Base-by-base conservation (phyloP, 2,797 vertebrate genomes). In the Lacerta viridis region DNA sequence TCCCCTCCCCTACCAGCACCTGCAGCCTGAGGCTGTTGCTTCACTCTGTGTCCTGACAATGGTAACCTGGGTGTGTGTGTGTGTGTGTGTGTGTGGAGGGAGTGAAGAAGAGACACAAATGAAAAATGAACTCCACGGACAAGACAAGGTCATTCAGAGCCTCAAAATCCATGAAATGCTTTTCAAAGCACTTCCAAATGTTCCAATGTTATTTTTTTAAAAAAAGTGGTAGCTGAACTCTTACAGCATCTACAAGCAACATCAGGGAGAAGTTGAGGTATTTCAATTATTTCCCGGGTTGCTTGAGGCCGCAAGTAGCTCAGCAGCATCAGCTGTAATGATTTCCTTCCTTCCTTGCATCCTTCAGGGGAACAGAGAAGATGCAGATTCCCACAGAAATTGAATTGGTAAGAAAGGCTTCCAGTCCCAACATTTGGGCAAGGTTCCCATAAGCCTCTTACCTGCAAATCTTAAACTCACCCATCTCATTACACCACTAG, bases 291-390 rank as follows among this genome's bases (percentile, higher is more conserved):
- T 87, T 76, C 87, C 86, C 5, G 61, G 9, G 18, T 89, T 8
- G 7, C 4, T 81, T 88, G 76, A 5, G 46, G 46, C 55, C 46
- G 66, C 33, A 13, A 80, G n/a, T 46, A 80, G 10, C 66, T 85
- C 69, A 83, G 39, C 6, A 89, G 27, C 3, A 85, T 92, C 85
- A 6, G 9, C 27, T 87, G 18, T 41, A 41, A 10, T 3, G 25
- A 55, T 72, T 84, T 88, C 7, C 80, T 13, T 2, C 43, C 55
- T 25, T 77, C 8, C 2, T 88, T 90, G 36, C 80, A 6, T 3
- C 80, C 85, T 82, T 61, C 13, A 17, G 59, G 78, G 78, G 18
- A 64, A 71, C 13, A 8, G 20, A 78, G 55, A 77, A 55, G 6
- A 18, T 75, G 23, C 17, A 64, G 10, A 82, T 68, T 25, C 29